phyloP scores from a whole-genome alignment of 2,113 vertebrate genomes.

The Tympanuchus pallidicinctus region DNA sequence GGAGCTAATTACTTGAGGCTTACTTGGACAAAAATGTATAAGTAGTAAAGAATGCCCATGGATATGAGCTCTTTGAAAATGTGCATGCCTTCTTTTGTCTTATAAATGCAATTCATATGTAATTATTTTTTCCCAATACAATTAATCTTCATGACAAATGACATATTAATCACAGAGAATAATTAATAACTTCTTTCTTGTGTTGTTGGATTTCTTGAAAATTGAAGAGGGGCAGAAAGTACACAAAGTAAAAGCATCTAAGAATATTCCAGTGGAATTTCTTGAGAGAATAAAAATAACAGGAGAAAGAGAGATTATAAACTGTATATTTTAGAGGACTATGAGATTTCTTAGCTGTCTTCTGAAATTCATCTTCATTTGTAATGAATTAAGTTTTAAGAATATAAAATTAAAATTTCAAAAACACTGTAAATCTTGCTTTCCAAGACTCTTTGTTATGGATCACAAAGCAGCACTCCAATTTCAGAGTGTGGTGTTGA shows the following conservation, averaged over 20 bases:
- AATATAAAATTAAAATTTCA: background rate
- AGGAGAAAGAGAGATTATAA: conserved; percentile 63
- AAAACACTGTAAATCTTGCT: background rate
- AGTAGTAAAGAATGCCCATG: background rate
- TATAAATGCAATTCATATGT: conserved; percentile 10
- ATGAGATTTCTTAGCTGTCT: conserved; percentile 60
- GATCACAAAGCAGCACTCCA: conserved; percentile 4
- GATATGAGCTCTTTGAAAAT: conserved; percentile 17
- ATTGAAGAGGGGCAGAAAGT: conserved; percentile 15
- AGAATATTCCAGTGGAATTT: conserved; percentile 67
- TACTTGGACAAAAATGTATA: background rate
- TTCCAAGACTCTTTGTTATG: background rate
- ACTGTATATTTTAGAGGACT: conserved; percentile 66
- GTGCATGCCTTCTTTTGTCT: background rate
- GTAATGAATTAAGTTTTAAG: conserved; percentile 59
- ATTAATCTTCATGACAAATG: conserved; percentile 71
- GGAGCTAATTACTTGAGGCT: conserved; percentile 41
- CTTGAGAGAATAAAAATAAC: conserved; percentile 72
- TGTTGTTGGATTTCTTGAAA: conserved; percentile 13
- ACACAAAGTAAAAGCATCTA: conserved; percentile 70
- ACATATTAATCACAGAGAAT: conserved; percentile 46
- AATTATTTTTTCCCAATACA: conserved; percentile 21
- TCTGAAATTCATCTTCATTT: conserved; percentile 73
- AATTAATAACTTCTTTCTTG: conserved; percentile 49
- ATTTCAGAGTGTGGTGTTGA: conserved; percentile 29